Conservation (phyloP, 2,797 vertebrate species). For the Halcyon badia region DNA sequence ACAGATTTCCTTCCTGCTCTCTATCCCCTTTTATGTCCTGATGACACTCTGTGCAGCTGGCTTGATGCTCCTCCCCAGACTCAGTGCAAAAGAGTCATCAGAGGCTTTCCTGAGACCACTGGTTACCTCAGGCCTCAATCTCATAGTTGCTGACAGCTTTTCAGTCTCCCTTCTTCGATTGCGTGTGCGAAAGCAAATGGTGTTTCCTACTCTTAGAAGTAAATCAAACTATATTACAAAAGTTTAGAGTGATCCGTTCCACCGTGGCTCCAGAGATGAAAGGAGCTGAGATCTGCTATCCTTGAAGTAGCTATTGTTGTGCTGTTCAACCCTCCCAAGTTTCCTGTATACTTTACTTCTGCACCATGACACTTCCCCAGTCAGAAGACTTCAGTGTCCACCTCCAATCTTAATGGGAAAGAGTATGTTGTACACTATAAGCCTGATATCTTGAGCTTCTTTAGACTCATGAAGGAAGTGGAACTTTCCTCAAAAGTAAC, state of each 20-base stretch:
- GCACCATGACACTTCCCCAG: neutral
- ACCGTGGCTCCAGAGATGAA: neutral
- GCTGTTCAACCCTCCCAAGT: neutral
- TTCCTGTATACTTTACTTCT: neutral
- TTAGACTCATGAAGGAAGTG: neutral
- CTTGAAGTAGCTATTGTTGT: neutral
- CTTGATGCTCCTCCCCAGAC: neutral
- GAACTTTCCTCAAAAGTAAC: neutral
- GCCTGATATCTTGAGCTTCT: neutral
- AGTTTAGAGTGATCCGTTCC: neutral
- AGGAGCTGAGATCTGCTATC: neutral
- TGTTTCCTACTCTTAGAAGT: neutral
- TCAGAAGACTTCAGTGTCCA: neutral
- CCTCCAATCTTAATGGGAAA: neutral
- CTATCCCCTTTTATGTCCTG: neutral
- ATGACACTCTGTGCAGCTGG: neutral
- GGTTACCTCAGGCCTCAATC: neutral
- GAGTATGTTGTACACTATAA: neutral
- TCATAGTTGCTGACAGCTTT: neutral
- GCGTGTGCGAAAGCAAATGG: neutral
- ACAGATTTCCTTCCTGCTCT: conserved; percentile 6
- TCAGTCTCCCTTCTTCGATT: neutral
- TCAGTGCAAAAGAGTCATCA: neutral
- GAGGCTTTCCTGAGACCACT: neutral
- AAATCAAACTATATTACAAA: neutral